Percentiles rank a stretch among this genome's conserved stretches.
phyloP scores from a whole-genome alignment of 2,888 invertebrate genomes.

The Metellina segmentata region DNA sequence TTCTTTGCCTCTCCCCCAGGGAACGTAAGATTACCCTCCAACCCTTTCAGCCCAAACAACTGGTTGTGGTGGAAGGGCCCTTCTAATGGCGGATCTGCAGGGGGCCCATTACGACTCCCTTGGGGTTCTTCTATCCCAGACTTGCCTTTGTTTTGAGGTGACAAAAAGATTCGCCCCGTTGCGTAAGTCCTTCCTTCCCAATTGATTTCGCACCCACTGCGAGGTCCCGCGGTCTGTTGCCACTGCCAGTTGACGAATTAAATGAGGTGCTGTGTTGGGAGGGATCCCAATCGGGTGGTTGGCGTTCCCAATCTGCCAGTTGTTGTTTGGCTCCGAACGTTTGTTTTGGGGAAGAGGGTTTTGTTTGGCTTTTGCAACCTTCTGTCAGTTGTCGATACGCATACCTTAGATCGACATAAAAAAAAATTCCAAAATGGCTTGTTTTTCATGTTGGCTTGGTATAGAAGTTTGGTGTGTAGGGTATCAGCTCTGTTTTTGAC shows the following conservation, averaged over 20 bases:
- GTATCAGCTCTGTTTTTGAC: no score
- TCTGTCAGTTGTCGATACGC: neutral
- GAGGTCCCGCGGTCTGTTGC: slow-evolving; percentile 9
- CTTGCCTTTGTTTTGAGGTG: slow-evolving; percentile 61
- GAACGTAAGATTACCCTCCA: slow-evolving; percentile 43
- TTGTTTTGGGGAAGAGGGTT: neutral
- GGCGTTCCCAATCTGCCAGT: no score
- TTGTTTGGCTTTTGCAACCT: neutral
- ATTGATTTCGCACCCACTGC: slow-evolving; percentile 17
- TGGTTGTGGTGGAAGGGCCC: slow-evolving; percentile 14
- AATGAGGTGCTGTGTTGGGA: no score
- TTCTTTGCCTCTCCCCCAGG: slow-evolving; percentile 15
- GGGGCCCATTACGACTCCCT: slow-evolving; percentile 43
- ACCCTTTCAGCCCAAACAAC: slow-evolving; percentile 32
- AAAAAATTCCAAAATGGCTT: neutral
- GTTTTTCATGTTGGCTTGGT: no score
- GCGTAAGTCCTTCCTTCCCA: neutral
- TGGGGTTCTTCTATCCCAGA: slow-evolving; percentile 20
- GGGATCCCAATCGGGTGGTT: no score
- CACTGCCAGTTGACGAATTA: slow-evolving; percentile 32
- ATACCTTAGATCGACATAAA: neutral
- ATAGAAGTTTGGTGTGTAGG: no score
- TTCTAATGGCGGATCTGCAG: slow-evolving; percentile 28
- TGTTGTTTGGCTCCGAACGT: no score
- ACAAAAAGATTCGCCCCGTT: slow-evolving; percentile 42